Percentiles rank a stretch among this genome's conserved stretches.
Evolutionary conservation across 2,888 invertebrate species (phyloP).

Genomic region (Notodonta dromedarius): DNA sequence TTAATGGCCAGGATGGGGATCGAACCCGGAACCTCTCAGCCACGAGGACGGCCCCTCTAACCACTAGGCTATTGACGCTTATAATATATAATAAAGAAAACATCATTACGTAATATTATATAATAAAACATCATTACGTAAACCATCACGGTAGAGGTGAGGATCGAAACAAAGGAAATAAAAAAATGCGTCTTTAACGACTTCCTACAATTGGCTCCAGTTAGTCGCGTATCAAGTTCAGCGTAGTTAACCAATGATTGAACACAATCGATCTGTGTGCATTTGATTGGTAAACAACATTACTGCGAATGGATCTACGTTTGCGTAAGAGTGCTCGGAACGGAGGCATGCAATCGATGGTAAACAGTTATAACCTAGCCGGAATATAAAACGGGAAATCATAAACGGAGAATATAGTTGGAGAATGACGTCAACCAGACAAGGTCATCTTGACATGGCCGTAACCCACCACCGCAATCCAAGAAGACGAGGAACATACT

Average conservation of each 20-base stretch:
- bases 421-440: background rate
- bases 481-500: no score
- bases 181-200: constrained; percentile 9
- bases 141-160: background rate
- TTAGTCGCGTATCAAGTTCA: constrained; percentile 24
- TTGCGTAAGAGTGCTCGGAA: constrained; percentile 14
- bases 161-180: background rate
- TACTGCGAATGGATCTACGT: constrained; percentile 10
- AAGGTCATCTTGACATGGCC: background rate
- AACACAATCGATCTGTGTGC: constrained; percentile 17
- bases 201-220: constrained; percentile 28
- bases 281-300: constrained; percentile 28
- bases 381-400: background rate
- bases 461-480: no score
- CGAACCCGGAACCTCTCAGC: no score
- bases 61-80: no score
- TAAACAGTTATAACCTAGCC: constrained; percentile 6
- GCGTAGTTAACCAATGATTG: constrained; percentile 16
- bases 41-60: no score
- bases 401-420: background rate
- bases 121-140: no score
- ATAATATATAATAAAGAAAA: no score
- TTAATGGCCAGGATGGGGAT: no score
- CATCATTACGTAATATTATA: no score
- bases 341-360: constrained; percentile 9